A percentile compares a stretch with the other conserved stretches of the same genome.
Conservation (phyloP, 2,113 vertebrate species). For the Dicaeum eximium region DNA sequence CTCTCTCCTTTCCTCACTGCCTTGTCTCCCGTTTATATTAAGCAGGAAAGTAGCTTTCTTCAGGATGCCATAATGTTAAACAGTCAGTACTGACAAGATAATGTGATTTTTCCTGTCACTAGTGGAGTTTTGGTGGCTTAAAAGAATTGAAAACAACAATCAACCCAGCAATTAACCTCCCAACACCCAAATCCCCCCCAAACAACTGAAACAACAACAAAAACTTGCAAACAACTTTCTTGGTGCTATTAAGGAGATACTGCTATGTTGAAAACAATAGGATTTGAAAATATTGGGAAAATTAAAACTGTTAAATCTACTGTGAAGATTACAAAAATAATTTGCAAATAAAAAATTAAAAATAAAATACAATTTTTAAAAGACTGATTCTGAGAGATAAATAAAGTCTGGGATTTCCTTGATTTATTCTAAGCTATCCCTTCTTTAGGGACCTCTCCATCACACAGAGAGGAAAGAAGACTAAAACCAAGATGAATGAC, state of each 20-base stretch:
- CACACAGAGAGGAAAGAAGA: not conserved
- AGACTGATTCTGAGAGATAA: not conserved
- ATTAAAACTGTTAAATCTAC: not conserved
- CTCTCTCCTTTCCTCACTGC: not conserved
- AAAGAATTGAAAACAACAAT: not conserved
- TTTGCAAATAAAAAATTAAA: not conserved
- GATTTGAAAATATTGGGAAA: not conserved
- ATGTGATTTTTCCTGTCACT: not conserved
- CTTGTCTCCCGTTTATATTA: not conserved
- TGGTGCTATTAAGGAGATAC: not conserved
- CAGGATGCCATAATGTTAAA: not conserved
- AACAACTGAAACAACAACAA: not conserved
- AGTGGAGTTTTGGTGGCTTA: not conserved
- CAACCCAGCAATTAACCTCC: not conserved
- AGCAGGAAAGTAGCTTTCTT: not conserved
- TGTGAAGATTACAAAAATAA: not conserved
- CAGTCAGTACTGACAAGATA: not conserved
- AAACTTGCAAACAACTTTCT: not conserved
- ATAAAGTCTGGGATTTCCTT: not conserved
- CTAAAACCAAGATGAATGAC: not conserved
- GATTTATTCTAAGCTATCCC: not conserved
- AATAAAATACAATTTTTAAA: not conserved
- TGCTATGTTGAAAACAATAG: not conserved
- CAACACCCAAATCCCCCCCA: not conserved
- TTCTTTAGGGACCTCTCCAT: not conserved